phyloP scores from a whole-genome alignment of 2,797 vertebrate species.

The Gobionotothen gibberifrons region DNA sequence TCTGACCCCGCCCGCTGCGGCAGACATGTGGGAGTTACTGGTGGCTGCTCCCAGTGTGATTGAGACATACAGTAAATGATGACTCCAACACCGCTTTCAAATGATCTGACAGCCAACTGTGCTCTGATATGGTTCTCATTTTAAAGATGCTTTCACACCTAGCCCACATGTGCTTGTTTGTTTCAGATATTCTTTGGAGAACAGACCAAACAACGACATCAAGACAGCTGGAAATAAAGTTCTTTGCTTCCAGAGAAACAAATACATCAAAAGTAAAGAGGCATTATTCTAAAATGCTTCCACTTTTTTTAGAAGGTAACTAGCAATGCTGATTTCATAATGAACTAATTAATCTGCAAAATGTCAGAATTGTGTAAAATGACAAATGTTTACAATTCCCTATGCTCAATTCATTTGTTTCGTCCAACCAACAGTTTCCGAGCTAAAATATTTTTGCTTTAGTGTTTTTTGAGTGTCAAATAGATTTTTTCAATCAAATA shows the following conservation, averaged over 20 bases:
- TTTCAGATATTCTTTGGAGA: background rate
- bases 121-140: background rate
- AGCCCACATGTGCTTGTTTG: background rate
- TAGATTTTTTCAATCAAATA: background rate
- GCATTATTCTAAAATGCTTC: background rate
- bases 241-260: background rate
- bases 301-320: background rate
- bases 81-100: slow-evolving; percentile 13
- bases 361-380: too few relatives aligned
- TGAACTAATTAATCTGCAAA: background rate
- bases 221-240: background rate
- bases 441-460: too few relatives aligned
- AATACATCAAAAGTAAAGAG: background rate
- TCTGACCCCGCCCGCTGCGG: slow-evolving; percentile 53
- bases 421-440: background rate
- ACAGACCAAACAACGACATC: slow-evolving; percentile 11
- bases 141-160: background rate
- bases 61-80: slow-evolving; percentile 31
- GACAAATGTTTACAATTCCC: too few relatives aligned
- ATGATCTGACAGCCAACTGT: slow-evolving; percentile 2
- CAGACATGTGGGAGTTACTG: slow-evolving; percentile 60
- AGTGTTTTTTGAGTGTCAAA: background rate
- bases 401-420: background rate
- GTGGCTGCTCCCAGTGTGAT: slow-evolving; percentile 48
- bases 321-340: background rate